Conservation (phyloP, 1,140 invertebrate species). For the Scaptodrosophila lebanonensis region DNA sequence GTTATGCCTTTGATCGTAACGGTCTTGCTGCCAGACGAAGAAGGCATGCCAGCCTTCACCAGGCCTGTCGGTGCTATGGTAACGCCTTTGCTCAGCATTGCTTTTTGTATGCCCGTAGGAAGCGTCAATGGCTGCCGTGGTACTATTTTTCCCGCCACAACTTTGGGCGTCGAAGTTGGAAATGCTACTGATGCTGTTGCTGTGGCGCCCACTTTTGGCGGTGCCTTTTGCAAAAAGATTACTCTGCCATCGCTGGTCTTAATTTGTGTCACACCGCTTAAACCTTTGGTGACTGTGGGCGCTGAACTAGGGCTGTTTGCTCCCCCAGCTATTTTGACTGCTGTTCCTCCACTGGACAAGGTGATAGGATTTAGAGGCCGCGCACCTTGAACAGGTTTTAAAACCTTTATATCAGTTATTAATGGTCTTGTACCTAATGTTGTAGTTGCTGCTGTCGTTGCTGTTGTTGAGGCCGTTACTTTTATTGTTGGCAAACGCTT, state of each 20-base stretch:
- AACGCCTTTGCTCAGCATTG: conserved; percentile 40
- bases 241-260: conserved; percentile 51
- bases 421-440: too few species aligned
- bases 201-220: background rate
- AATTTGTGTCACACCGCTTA: conserved; percentile 35
- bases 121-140: conserved; percentile 15
- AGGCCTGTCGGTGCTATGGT: conserved; percentile 27
- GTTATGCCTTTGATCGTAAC: conserved; percentile 44
- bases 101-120: conserved; percentile 38
- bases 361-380: too few species aligned
- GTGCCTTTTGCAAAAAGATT: conserved; percentile 46
- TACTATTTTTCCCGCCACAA: conserved; percentile 3
- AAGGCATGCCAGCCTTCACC: conserved; percentile 33
- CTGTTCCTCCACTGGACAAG: too few species aligned
- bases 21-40: background rate
- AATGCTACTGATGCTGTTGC: conserved; percentile 5
- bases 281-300: conserved; percentile 1
- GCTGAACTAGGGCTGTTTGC: too few species aligned
- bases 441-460: background rate
- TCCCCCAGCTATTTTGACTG: too few species aligned
- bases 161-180: background rate
- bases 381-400: too few species aligned
- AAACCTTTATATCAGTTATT: too few species aligned
- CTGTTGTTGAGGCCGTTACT: background rate
- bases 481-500: conserved; percentile 29